Percentiles rank a stretch among this genome's conserved stretches.
phyloP scores from a whole-genome alignment of 1,140 invertebrate genomes.

The Kradibia gibbosae region DNA sequence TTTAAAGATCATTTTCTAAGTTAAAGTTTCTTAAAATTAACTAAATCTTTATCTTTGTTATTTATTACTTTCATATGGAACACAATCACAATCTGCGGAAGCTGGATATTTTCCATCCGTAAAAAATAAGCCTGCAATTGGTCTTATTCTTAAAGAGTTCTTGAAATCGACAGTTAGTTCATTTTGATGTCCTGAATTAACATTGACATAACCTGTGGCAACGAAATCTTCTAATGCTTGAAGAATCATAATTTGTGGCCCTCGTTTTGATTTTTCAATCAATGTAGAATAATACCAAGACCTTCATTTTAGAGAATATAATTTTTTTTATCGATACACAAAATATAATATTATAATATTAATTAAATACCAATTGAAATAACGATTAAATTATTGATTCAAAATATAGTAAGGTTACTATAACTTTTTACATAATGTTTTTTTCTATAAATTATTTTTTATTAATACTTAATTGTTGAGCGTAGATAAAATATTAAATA shows the following conservation, averaged over 20 bases:
- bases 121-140: constrained; percentile 29
- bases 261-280: constrained; percentile 33
- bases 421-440: too few species aligned
- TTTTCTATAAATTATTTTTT: too few species aligned
- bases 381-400: too few species aligned
- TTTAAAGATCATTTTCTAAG: too few species aligned
- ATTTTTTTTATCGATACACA: too few species aligned
- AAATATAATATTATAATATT: too few species aligned
- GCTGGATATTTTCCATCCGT: constrained; percentile 47
- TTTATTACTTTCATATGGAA: constrained; percentile 39
- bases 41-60: neutral
- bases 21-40: too few species aligned
- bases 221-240: constrained; percentile 42
- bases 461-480: too few species aligned
- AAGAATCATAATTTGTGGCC: constrained; percentile 41
- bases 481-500: too few species aligned
- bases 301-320: constrained; percentile 19
- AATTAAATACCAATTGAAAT: too few species aligned
- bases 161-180: constrained; percentile 29
- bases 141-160: constrained; percentile 25
- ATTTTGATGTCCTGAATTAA: neutral
- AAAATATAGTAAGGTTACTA: too few species aligned
- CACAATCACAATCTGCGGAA: constrained; percentile 39
- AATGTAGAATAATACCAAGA: constrained; percentile 34
- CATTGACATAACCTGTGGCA: constrained; percentile 19